A percentile compares a stretch with the other conserved stretches of the same genome.
These are phyloP conservation scores for Chinchilla lanigera DNA, from an alignment of 2,113 vertebrate genomes.

Conservation along the genomic window DNA sequence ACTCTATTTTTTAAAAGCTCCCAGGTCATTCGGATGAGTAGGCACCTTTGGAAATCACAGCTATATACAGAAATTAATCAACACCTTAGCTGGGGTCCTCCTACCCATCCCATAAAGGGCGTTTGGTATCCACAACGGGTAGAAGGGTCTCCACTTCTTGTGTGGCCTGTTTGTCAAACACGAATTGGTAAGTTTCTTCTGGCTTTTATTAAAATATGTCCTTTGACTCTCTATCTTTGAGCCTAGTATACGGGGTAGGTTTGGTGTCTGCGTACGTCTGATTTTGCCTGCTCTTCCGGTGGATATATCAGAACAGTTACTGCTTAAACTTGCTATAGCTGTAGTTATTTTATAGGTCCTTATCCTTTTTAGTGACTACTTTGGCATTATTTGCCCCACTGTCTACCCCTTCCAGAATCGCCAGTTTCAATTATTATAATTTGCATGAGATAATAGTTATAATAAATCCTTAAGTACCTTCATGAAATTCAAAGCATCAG, in stretches of 20 bases:
- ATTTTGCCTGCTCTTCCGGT: constrained; percentile 13
- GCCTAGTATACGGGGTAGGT: not conserved
- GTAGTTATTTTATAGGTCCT: constrained; percentile 41
- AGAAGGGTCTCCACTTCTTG: not conserved
- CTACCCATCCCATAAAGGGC: not conserved
- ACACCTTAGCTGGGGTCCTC: not conserved
- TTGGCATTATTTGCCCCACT: not conserved
- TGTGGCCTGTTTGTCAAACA: not conserved
- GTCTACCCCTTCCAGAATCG: not conserved
- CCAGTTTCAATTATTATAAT: constrained; percentile 1
- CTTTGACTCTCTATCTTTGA: not conserved
- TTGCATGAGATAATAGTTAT: not conserved
- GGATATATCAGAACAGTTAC: not conserved
- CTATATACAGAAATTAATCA: not conserved
- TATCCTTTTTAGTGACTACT: not conserved
- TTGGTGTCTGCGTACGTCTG: not conserved
- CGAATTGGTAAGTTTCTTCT: not conserved
- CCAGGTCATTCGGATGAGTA: not conserved
- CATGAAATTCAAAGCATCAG: constrained; percentile 89
- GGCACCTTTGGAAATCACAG: not conserved
- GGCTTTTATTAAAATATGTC: not conserved
- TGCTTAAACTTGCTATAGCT: not conserved
- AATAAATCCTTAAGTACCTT: constrained; percentile 85
- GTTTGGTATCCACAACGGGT: not conserved
- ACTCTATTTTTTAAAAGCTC: constrained; percentile 31